These are phyloP conservation scores for Sapajus apella DNA, from an alignment of 2,113 vertebrate genomes.

Conservation along the genomic window DNA sequence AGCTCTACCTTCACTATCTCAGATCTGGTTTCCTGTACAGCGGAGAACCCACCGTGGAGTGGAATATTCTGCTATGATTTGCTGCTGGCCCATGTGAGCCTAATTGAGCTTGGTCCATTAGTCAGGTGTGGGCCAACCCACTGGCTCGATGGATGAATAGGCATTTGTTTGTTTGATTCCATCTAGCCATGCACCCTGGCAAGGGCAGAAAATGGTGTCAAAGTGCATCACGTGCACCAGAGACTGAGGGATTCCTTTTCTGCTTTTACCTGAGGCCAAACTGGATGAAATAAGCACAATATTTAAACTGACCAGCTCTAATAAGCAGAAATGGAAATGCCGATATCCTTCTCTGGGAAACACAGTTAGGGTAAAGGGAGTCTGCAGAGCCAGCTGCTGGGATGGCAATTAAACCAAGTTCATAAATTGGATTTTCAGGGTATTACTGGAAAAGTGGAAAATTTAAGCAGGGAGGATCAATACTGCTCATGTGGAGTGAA, in stretches of 20 bases:
- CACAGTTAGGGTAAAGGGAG: background rate
- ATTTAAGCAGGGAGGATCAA: background rate
- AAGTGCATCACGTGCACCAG: background rate
- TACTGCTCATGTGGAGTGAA: background rate
- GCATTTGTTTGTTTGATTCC: background rate
- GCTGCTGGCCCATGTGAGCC: background rate
- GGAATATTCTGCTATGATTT: background rate
- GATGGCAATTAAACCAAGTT: background rate
- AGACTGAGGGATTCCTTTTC: background rate
- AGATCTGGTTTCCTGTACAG: accelerated
- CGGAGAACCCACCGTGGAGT: background rate
- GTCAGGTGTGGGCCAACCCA: background rate
- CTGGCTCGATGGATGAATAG: background rate
- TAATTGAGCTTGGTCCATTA: background rate
- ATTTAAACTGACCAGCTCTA: background rate
- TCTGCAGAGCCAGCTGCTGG: background rate
- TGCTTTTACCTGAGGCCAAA: background rate
- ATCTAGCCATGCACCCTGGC: background rate
- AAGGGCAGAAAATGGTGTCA: background rate
- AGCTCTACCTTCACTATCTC: background rate
- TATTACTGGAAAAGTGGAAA: background rate
- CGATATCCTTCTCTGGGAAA: background rate
- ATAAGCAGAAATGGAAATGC: background rate
- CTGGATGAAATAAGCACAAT: background rate
- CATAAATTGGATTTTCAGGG: background rate